phyloP scores from a whole-genome alignment of 2,113 vertebrate genomes.

The Lophochroa leadbeateri region DNA sequence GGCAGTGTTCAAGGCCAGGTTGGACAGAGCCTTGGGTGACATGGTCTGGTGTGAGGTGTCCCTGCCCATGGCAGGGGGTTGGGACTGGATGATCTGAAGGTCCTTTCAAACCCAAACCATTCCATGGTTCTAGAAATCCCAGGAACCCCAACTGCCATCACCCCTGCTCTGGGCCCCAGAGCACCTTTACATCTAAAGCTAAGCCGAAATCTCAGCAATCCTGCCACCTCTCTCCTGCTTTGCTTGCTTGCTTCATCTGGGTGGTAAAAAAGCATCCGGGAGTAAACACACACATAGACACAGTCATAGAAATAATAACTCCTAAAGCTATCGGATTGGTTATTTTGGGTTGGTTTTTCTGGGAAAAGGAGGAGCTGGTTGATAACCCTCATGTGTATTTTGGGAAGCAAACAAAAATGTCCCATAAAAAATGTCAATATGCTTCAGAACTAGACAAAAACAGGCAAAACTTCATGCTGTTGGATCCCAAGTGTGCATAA shows the following conservation, averaged over 20 bases:
- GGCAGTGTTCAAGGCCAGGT: background rate
- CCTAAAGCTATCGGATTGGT: background rate
- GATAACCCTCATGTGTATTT: background rate
- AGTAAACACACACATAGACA: background rate
- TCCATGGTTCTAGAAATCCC: background rate
- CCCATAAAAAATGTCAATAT: background rate
- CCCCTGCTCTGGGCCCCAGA: background rate
- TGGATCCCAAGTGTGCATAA: background rate
- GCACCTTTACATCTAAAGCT: background rate
- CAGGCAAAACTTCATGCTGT: background rate
- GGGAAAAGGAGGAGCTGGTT: background rate
- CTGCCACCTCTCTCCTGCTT: background rate
- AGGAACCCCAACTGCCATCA: background rate
- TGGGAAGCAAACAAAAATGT: background rate
- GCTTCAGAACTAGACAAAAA: background rate
- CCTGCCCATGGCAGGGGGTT: background rate
- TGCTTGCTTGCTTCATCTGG: background rate
- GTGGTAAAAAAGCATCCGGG: background rate
- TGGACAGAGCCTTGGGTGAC: accelerated
- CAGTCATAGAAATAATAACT: background rate
- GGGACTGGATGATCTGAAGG: background rate
- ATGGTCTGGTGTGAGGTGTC: background rate
- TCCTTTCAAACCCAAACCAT: background rate
- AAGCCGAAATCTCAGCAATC: background rate
- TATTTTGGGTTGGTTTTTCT: background rate